phyloP scores from a whole-genome alignment of 2,797 vertebrate species.

The Anas bernieri region DNA sequence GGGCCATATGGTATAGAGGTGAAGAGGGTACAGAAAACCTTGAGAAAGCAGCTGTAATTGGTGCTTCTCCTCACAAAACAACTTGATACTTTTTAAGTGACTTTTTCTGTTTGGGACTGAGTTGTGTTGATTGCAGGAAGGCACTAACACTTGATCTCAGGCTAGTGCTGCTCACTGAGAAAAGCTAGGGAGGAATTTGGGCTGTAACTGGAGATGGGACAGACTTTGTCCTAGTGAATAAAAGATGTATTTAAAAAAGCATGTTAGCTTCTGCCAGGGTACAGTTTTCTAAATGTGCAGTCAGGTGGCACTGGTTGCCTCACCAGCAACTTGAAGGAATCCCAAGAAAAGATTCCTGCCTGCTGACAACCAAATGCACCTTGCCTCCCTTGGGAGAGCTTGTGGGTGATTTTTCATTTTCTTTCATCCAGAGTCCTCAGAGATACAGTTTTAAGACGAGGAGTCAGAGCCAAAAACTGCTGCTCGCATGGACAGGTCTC shows the following conservation, averaged over 20 bases:
- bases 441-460: neutral
- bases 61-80: neutral
- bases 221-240: neutral
- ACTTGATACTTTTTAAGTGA: neutral
- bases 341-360: neutral
- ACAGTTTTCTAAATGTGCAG: neutral
- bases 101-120: neutral
- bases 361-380: neutral
- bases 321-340: neutral
- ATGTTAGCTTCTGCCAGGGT: neutral
- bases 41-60: neutral
- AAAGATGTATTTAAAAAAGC: neutral
- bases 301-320: neutral
- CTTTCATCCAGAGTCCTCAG: neutral
- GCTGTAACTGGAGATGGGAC: neutral
- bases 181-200: neutral
- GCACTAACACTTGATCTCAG: neutral
- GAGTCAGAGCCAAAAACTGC: neutral
- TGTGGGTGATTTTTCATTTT: no score
- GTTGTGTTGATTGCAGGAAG: neutral
- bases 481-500: neutral
- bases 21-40: neutral
- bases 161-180: neutral
- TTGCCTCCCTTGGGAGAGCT: neutral
- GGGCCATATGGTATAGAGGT: accelerated